Percentiles rank a stretch among this genome's conserved stretches.
Conservation (phyloP, 2,797 vertebrate genomes). For the Hyperoplus immaculatus region DNA sequence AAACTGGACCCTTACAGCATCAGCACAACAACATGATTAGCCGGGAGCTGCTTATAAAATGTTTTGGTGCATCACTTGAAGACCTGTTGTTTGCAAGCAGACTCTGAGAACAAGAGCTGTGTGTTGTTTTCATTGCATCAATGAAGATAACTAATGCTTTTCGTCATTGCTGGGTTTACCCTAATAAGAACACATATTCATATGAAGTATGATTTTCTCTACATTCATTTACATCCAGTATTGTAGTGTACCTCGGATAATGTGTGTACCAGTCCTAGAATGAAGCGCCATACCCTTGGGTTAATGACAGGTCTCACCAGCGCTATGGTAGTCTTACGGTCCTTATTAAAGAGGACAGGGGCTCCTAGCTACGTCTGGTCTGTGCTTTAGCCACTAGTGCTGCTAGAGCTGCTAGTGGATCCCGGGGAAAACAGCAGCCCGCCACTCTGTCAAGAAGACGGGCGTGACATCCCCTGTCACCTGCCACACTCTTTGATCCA, state of each 20-base stretch:
- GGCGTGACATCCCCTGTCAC: slow-evolving; percentile 60
- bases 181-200: slow-evolving; percentile 20
- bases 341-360: not conserved
- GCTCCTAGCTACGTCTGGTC: slow-evolving; percentile 14
- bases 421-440: slow-evolving; percentile 36
- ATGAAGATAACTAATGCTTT: slow-evolving; percentile 14
- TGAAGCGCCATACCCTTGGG: not conserved
- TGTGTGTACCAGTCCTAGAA: not conserved
- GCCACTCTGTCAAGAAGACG: slow-evolving; percentile 41
- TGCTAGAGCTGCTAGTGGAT: slow-evolving; percentile 17
- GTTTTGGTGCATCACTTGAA: slow-evolving; percentile 39
- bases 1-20: too few relatives aligned
- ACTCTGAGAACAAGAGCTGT: slow-evolving; percentile 35
- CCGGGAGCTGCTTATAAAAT: slow-evolving; percentile 28
- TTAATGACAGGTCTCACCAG: not conserved
- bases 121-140: slow-evolving; percentile 22
- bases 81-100: slow-evolving; percentile 44
- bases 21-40: not conserved
- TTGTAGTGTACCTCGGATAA: not conserved
- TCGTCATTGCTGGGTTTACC: not conserved
- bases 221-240: not conserved
- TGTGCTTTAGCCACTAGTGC: slow-evolving; percentile 35
- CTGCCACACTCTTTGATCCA: slow-evolving; percentile 70
- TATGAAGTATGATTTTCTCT: not conserved
- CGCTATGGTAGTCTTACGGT: not conserved